These are phyloP conservation scores for Oryzias curvinotus DNA, from an alignment of 2,113 vertebrate genomes.

Conservation along the genomic window DNA sequence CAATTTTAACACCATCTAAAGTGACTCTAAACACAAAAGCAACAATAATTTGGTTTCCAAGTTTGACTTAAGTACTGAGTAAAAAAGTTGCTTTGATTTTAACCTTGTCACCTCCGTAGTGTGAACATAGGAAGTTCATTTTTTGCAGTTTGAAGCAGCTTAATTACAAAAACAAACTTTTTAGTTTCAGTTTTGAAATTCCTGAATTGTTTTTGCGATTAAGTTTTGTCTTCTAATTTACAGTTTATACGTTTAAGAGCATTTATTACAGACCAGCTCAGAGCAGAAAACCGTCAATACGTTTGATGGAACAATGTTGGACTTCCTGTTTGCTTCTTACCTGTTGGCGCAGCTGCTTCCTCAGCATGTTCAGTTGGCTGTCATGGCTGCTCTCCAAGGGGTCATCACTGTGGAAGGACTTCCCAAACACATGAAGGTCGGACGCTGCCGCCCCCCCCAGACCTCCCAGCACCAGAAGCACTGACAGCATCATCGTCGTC, in stretches of 20 bases:
- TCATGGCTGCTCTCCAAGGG: conserved; percentile 9
- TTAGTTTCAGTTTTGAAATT: neutral
- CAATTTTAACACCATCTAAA: too few species aligned
- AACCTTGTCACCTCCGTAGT: too few species aligned
- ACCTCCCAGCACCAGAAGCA: conserved; percentile 38
- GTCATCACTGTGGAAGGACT: conserved; percentile 17
- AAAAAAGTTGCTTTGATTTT: too few species aligned
- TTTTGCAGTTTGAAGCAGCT: too few species aligned
- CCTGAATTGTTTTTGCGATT: too few species aligned
- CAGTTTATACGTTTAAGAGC: too few species aligned
- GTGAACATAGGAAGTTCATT: too few species aligned
- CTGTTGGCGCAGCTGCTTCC: conserved; percentile 35
- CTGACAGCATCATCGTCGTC: conserved; percentile 34
- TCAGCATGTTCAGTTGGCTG: conserved; percentile 9
- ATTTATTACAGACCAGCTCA: too few species aligned
- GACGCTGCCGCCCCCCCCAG: conserved; percentile 16
- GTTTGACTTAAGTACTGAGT: too few species aligned
- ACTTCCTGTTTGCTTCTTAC: conserved; percentile 18
- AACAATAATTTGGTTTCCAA: too few species aligned
- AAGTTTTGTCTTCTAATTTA: too few species aligned
- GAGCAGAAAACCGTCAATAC: neutral
- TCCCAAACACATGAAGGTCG: conserved; percentile 31
- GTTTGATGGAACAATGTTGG: neutral
- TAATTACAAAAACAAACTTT: neutral
- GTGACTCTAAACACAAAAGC: neutral